phyloP scores from a whole-genome alignment of 2,888 invertebrate species.

The Emmelina monodactyla region DNA sequence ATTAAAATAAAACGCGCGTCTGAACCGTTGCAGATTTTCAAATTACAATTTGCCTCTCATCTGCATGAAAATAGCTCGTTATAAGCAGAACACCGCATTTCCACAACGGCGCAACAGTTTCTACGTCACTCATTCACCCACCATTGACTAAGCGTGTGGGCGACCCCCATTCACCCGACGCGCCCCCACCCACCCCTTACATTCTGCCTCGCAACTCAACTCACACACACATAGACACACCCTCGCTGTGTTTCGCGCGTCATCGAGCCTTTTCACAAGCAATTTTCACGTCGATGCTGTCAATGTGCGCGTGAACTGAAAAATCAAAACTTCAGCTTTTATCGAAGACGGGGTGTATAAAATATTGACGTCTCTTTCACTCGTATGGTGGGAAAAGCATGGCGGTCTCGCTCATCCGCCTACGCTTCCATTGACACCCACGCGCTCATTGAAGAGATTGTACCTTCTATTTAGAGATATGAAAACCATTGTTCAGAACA shows the following conservation, averaged over 20 bases:
- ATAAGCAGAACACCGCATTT: background rate
- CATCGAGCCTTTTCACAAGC: background rate
- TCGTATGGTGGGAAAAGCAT: background rate
- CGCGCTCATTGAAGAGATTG: background rate
- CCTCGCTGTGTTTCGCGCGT: background rate
- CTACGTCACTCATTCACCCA: constrained; percentile 2
- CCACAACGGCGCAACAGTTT: background rate
- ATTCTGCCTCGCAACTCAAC: background rate
- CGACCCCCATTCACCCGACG: background rate
- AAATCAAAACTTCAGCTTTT: too few species aligned
- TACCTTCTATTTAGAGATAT: background rate
- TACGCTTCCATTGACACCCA: background rate
- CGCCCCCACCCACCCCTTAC: background rate
- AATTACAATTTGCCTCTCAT: too few species aligned
- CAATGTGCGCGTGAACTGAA: background rate
- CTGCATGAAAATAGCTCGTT: background rate
- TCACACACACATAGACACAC: background rate
- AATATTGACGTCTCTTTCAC: background rate
- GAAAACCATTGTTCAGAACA: background rate
- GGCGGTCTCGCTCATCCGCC: background rate
- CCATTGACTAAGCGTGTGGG: background rate
- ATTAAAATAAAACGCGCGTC: too few species aligned
- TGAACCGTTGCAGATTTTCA: too few species aligned
- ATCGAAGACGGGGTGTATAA: too few species aligned
- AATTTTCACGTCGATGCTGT: background rate